Evolutionary conservation across 2,888 invertebrate species (phyloP).

Genomic region (Mystacides longicornis): DNA sequence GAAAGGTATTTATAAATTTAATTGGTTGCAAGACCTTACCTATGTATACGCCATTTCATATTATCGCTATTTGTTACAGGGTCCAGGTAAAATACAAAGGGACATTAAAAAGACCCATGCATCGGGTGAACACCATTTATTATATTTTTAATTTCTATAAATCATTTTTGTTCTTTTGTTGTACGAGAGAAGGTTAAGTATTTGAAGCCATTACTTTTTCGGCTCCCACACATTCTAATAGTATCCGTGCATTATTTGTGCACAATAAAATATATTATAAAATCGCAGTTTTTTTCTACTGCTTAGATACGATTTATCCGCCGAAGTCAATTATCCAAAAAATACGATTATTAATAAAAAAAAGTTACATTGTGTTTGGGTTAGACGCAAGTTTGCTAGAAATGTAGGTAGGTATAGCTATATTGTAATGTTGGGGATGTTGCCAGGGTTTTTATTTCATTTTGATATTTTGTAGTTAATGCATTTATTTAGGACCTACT

Average conservation of each 20-base stretch:
- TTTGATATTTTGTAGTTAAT: too few species aligned
- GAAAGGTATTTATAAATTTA: constrained; percentile 10
- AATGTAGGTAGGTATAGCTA: constrained; percentile 14
- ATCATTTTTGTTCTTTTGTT: constrained; percentile 25
- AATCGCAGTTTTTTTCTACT: constrained; percentile 8
- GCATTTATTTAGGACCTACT: too few species aligned
- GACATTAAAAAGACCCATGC: constrained; percentile 25
- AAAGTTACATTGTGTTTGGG: too few species aligned
- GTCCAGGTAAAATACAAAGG: constrained; percentile 23
- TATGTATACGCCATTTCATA: constrained; percentile 6
- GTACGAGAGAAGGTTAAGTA: constrained; percentile 17
- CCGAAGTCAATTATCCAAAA: constrained; percentile 27
- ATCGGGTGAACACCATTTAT: constrained; percentile 25
- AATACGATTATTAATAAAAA: too few species aligned
- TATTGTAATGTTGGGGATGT: too few species aligned
- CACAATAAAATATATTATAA: too few species aligned
- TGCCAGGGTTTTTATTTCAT: too few species aligned
- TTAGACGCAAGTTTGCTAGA: too few species aligned
- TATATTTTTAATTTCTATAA: constrained; percentile 27
- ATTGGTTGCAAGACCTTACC: constrained; percentile 14
- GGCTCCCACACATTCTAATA: constrained; percentile 21
- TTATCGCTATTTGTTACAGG: constrained; percentile 10
- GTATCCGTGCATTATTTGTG: too few species aligned
- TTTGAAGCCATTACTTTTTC: constrained; percentile 18
- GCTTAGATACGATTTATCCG: too few species aligned